A percentile compares a stretch with the other conserved stretches of the same genome.
Conservation (phyloP, 92 coral and sea anemone genomes). For the Chrysogorgia sp. region DNA sequence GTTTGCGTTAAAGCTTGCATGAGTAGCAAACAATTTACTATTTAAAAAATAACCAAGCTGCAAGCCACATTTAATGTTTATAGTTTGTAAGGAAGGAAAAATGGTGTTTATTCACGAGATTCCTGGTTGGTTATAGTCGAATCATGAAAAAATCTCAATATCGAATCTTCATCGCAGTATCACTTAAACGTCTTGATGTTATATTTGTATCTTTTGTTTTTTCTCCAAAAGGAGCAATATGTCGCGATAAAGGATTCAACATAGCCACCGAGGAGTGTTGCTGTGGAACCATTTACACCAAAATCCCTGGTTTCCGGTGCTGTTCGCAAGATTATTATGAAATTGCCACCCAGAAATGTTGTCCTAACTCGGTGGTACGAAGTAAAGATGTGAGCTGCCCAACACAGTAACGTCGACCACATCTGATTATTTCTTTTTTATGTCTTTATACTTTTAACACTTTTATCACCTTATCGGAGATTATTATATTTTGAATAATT, state of each 20-base stretch:
- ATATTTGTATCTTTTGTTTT: background rate
- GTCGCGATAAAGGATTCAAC: slow-evolving; percentile 25
- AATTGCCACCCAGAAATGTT: slow-evolving; percentile 14
- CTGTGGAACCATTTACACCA: slow-evolving; percentile 29
- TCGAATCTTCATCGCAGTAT: background rate
- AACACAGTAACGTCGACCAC: background rate
- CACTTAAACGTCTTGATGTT: background rate
- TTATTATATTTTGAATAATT: too few species aligned
- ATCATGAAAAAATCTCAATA: too few species aligned
- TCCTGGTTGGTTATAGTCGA: too few species aligned
- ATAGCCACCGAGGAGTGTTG: slow-evolving; percentile 17
- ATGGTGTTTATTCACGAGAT: too few species aligned
- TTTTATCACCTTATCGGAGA: too few species aligned
- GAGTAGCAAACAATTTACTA: too few species aligned
- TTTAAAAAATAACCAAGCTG: too few species aligned
- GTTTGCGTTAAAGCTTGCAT: too few species aligned
- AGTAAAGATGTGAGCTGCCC: slow-evolving; percentile 4
- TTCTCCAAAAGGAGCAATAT: slow-evolving; percentile 4
- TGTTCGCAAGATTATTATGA: slow-evolving; percentile 29
- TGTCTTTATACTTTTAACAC: too few species aligned
- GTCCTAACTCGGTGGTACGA: slow-evolving; percentile 33
- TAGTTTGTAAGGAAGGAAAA: background rate
- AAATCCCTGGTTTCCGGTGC: slow-evolving; percentile 1
- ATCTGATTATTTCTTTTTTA: too few species aligned
- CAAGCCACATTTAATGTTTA: too few species aligned